Base-by-base conservation (phyloP, 2,113 vertebrate species). In the Leucopsar rothschildi region DNA sequence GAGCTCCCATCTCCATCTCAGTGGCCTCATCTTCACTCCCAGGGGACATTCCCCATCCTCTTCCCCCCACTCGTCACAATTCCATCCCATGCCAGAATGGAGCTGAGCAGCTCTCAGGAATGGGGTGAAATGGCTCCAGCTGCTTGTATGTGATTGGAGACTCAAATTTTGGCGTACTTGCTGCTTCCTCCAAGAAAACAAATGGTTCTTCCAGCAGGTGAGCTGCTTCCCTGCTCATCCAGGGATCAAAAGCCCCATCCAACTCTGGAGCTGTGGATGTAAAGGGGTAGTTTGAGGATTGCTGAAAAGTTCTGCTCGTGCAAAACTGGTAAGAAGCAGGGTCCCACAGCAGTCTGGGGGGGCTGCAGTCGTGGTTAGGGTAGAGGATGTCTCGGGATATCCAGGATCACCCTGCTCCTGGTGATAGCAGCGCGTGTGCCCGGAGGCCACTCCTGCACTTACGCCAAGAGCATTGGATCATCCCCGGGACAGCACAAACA, bases 391-490 rank as follows among this genome's bases (percentile, higher is more conserved):
- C 13, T 4, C 0, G 0, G 56, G 11, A 25, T 21, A 8, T 20
- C n/a, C 55, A 6, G 1, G 13, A 13, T 33, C 2, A 0, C 27
- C 21, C 39, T 33, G 19, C 17, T 75, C 65, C 78, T 0, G 0
- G 9, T 6, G 4, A 28, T 0, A 37, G 64, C 55, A 10, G 21
- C 0, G 7, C 11, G 0, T 10, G 72, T 91, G 69, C 87, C 90
- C 66, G 0, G 33, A 33, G 2, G 18, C 47, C 14, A 9, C 45
- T 53, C 33, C 0, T 6, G 71, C 89, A 77, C 91, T 88, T 88
- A 29, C 17, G 64, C 92, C 94, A 90, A 92, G 72, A 92, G 82
- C 72, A 81, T 94, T 94, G 88, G 84, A 91, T 96, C 95, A 95
- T 92, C 47, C 64, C 83, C 1, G 19, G 17, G 42, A 86, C 70